Conservation (phyloP, 2,113 vertebrate species). For the Proteles cristata region DNA sequence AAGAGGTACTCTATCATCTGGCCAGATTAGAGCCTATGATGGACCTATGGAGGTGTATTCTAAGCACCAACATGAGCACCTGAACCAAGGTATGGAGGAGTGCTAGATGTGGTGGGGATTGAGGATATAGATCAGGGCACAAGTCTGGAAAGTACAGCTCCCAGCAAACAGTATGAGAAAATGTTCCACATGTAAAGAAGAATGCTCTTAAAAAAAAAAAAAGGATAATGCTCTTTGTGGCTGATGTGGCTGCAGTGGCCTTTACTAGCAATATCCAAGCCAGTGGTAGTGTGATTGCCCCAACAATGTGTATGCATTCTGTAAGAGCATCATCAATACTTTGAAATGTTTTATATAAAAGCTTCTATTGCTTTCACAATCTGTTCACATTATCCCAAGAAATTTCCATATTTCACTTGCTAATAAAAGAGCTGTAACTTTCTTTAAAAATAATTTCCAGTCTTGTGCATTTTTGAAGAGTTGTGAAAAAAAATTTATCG, state of each 20-base stretch:
- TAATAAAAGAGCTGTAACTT: constrained; percentile 38
- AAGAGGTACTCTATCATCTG: neutral
- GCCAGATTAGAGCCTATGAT: neutral
- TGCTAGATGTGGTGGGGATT: rapidly evolving
- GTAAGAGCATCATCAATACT: neutral
- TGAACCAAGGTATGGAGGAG: neutral
- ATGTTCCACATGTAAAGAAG: neutral
- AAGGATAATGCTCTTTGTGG: neutral
- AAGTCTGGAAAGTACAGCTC: neutral
- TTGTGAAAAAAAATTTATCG: neutral
- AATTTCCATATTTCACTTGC: neutral
- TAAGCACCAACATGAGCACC: neutral
- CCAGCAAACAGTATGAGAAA: neutral
- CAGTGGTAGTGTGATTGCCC: neutral
- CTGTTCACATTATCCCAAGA: neutral
- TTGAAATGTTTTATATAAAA: neutral
- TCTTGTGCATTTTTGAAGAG: neutral
- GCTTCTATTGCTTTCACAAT: neutral
- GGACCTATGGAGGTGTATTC: neutral
- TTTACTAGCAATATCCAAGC: neutral
- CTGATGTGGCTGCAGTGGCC: too few species aligned
- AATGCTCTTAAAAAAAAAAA: neutral
- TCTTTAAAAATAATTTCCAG: constrained; percentile 25
- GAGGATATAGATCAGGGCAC: neutral
- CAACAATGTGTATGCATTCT: neutral